These are phyloP conservation scores for Sinodicranocentrus sp. DNA, from an alignment of 2,888 invertebrate species.

Conservation along the genomic window DNA sequence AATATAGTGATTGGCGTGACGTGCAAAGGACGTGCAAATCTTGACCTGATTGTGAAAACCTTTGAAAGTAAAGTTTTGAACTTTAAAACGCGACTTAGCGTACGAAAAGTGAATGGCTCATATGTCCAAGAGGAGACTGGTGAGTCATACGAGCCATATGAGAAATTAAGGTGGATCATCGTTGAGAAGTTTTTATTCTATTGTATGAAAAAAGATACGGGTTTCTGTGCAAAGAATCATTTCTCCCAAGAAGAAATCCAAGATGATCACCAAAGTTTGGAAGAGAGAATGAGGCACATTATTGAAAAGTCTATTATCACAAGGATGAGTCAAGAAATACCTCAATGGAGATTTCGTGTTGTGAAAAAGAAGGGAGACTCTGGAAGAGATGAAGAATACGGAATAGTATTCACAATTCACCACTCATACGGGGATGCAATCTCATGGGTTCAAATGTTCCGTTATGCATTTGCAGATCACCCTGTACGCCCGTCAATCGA, in stretches of 20 bases:
- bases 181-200: constrained; percentile 69
- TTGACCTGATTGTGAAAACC: constrained; percentile 66
- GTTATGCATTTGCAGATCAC: constrained; percentile 71
- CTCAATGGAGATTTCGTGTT: constrained; percentile 72
- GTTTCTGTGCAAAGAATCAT: constrained; percentile 70
- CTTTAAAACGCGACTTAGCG: constrained; percentile 47
- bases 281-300: constrained; percentile 62
- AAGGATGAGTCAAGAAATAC: constrained; percentile 61
- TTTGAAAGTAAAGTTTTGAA: constrained; percentile 73
- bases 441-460: constrained; percentile 74
- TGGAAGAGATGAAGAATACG: constrained; percentile 43
- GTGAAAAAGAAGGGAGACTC: constrained; percentile 28
- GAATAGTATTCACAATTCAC: constrained; percentile 71
- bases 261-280: constrained; percentile 53
- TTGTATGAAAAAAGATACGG: constrained; percentile 69
- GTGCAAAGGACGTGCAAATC: constrained; percentile 60
- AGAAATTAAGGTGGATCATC: constrained; percentile 71
- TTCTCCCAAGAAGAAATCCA: constrained; percentile 60
- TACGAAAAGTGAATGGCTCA: constrained; percentile 34
- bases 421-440: constrained; percentile 73
- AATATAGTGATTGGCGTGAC: constrained; percentile 72
- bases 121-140: constrained; percentile 59
- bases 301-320: constrained; percentile 71
- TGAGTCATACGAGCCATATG: constrained; percentile 68
- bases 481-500: constrained; percentile 66